Percentiles rank a stretch among this genome's conserved stretches.
Conservation (phyloP, 2,113 vertebrate genomes). For the Trogon surrucura region DNA sequence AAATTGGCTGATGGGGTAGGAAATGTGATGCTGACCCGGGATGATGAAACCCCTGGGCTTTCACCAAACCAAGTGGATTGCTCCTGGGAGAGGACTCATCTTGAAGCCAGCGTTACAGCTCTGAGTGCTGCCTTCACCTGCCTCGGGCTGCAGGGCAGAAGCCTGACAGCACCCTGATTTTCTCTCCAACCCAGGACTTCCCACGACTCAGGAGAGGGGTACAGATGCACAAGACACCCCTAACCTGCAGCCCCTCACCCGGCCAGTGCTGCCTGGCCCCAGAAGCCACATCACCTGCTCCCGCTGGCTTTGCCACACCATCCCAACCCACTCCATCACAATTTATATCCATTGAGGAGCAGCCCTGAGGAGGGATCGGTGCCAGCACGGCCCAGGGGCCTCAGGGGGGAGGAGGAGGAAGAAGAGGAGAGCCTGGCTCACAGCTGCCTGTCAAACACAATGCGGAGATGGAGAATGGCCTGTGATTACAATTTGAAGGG, state of each 20-base stretch:
- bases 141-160: neutral
- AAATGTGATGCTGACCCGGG: accelerated
- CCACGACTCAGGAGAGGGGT: accelerated
- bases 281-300: neutral
- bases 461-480: slow-evolving; percentile 59
- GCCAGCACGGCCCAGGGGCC: neutral
- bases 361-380: accelerated
- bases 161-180: neutral
- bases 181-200: neutral
- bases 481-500: slow-evolving; percentile 69
- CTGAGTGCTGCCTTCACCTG: accelerated
- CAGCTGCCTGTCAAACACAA: slow-evolving; percentile 57
- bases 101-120: neutral
- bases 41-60: neutral
- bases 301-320: neutral
- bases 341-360: neutral
- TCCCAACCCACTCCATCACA: neutral
- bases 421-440: neutral
- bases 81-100: neutral
- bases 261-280: neutral
- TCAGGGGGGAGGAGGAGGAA: neutral
- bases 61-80: accelerated
- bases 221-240: neutral
- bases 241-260: accelerated
- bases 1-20: neutral